Base-by-base conservation (phyloP, 2,113 vertebrate genomes). In the Etheostoma cragini region DNA sequence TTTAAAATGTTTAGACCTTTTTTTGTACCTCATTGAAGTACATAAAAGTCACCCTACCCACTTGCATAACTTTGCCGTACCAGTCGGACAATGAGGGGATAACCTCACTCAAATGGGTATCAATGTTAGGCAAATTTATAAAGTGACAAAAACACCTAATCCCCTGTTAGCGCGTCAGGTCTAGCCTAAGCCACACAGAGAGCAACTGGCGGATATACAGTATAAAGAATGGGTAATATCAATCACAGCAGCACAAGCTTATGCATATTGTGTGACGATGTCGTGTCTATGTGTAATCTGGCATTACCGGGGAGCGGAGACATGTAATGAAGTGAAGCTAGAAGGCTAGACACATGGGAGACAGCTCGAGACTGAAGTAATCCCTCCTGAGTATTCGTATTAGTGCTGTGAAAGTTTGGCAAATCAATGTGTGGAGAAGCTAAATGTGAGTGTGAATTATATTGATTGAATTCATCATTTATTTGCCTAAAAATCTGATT, bases 131-230 rank as follows among this genome's bases (percentile, higher is more conserved):
- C 24, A 7, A 30, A 81, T 19, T 88, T 79, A 84, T 5, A 6
- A 73, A 76, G 81, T 83, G 75, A 90, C 69, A 89, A 90, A 87
- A 86, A 84, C 63, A 67, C 14, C 33, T 84, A 86, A 91, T 87
- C 82, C 85, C 49, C 45, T 67, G 58, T 88, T 84, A 87, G 61
- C 16, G 6, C 17, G 52, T 69, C 75, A 75, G 80, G 69, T 90
- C 86, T 53, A 90, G 35, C 30, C 58, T 87, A 77, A 87, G 10
- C 72, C 57, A 54, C 22, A 15, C 50, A 4, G 22, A 33, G 26
- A 82, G 82, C 72, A 66, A 68, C 68, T 56, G 64, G 65, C 50
- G 26, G 62, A 72, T 30, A 49, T 6, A 35, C 19, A 7, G 42
- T 13, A 50, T 24, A 76, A 82, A 79, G 58, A 38, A 38, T 33